Base-by-base conservation (phyloP, 1,140 invertebrate species). In the Holotrichia oblita region DNA sequence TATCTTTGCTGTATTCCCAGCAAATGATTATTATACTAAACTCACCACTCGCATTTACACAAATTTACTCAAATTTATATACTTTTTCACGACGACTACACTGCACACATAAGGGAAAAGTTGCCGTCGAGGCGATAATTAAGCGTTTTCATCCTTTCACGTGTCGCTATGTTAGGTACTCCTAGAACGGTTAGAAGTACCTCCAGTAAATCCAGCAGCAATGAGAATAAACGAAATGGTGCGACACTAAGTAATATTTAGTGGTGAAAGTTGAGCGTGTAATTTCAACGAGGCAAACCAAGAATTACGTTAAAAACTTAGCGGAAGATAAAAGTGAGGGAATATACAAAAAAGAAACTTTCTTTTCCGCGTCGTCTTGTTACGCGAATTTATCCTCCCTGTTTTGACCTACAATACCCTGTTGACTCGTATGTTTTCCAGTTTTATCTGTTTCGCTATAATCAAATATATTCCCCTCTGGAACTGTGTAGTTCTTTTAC, bases 201-300 rank as follows among this genome's bases (percentile, higher is more conserved):
- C 61, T 64, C 24, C 3, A 64, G 8, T 27, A 64, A 64, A 64
- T 64, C 24, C 61, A 3, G 24, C 20, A 12, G 20, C 61, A 64
- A 64, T 27, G 20, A 64, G 61, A 64, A 64, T 64, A 64, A 64
- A 64, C 24, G 61, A 64, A 64, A 64, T 64, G 61, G 61, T 64
- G 61, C 61, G 61, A 64, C 61, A 27, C 61, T 64, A 64, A 64
- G 61, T 64, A 64, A 64, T 64, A 64, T 64, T 64, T 64, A 64
- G 61, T 64, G 61, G 17, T 64, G 7, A 64, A 64, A 64, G 61
- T 64, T 64, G 61, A 20, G 6, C 6, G 61, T 20, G 9, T 20
- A 64, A 64, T 64, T 64, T 22, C 17, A 64, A 27, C 61, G 8
- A 9, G 17, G 24, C 61, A 27, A 64, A 64, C 17, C 24, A 64